Base-by-base conservation (phyloP, 2,113 vertebrate genomes). In the Psittacus erithacus region DNA sequence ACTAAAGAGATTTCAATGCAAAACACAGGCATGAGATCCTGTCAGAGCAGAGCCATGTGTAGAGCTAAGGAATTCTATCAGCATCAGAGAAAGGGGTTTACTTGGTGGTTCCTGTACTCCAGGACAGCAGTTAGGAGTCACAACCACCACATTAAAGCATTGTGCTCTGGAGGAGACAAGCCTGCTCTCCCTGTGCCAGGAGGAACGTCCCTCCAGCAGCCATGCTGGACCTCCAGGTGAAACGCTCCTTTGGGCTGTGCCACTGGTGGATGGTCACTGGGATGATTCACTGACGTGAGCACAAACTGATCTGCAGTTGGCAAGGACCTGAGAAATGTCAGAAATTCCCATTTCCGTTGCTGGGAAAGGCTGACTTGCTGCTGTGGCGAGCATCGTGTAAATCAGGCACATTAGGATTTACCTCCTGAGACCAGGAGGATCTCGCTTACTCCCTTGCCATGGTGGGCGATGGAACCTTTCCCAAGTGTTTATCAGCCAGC, bases 211-310 rank as follows among this genome's bases (percentile, higher is more conserved):
- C 31, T 31, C 31, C 38, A 27, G 57, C 49, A 81, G 46, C 83
- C 0, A 0, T 69, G 44, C 41, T 46, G 64, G 44, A 44, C 31
- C 71, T 80, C 47, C 43, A 3, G 53, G 28, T 44, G 22, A 39
- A 68, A 38, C 17, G 4, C 19, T 64, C 63, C 38, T 68, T 59
- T 5, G 28, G 52, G 39, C 73, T 65, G 29, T 69, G 62, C 65
- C 47, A 44, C 28, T 6, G 1, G 29, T 10, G 52, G 7, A 55
- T 0, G 0, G 62, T 76, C 62, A 31, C 59, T 5, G 68, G 11
- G 3, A 13, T 65, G 39, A 49, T 31, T 57, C 43, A 19, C 43
- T 59, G 80, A 50, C 3, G 2, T 19, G 33, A 6, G 8, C 1
- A n/a, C 22, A 19, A 88, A 47, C 4, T 64, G 68, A 73, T 65